Evolutionary conservation across 2,888 invertebrate genomes (phyloP), one percentile per base, ranked within the genome.

Genomic region (Pemphredon lugubris): DNA sequence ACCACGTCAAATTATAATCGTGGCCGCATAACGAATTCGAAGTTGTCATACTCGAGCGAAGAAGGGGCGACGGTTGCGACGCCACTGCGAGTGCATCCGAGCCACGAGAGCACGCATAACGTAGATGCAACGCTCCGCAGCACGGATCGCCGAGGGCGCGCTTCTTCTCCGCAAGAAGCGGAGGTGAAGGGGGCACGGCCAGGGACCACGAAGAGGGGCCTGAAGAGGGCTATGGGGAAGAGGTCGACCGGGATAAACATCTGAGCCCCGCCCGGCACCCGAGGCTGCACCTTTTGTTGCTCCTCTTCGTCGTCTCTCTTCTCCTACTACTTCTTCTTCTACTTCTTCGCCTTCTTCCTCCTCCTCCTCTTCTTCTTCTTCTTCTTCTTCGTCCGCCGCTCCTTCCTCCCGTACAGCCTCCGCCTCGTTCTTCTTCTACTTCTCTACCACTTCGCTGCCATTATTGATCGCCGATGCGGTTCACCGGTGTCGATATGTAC

Each of bases 161-260:
- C 80, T 82, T 81, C 71, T 82, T 65, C 83, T 76, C 71, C 70
- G 81, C 80, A 77, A 81, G 82, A 86, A 86, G 78, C 80, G 79
- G 75, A 80, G 81, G 80, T 79, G 83, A 83, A 84, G 79, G 83
- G 83, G 84, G 81, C 84, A 84, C 74, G 73, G 4, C 67, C 74
- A 73, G 78, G 73, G 78, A 79, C 73, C 75, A 73, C 61, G 83
- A 75, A 73, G 77, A 75, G 79, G 73, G 75, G 77, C 58, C 66
- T 59, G 75, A 68, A 64, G 71, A 72, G 75, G 45, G 79, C 66
- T 82, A 79, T n/a, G 82, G 80, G 83, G 84, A 83, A 86, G 88
- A 88, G 88, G 87, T 88, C 87, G 88, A 87, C 83, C 86, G 87
- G 87, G 88, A 88, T 89, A 89, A 89, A 88, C 87, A 88, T 89